Percentiles rank a stretch among this genome's conserved stretches.
Evolutionary conservation across 2,113 vertebrate species (phyloP).

Genomic region (Gambusia holbrooki): DNA sequence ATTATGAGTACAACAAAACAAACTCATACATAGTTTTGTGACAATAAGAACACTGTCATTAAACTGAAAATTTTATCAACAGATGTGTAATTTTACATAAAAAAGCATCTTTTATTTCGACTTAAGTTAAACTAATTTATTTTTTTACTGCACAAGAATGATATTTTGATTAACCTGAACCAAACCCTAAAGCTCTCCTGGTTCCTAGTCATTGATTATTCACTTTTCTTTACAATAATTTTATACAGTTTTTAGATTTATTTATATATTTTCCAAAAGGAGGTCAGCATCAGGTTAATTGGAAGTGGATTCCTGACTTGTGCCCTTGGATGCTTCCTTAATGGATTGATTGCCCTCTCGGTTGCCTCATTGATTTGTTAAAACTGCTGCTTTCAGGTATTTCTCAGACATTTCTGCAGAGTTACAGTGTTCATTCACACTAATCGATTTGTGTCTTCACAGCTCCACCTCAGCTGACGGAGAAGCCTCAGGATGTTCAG

Average conservation of each 20-base stretch:
- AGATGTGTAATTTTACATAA: slow-evolving; percentile 23
- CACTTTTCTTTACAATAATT: slow-evolving; percentile 11
- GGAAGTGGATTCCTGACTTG: slow-evolving; percentile 65
- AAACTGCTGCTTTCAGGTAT: slow-evolving; percentile 36
- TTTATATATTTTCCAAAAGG: slow-evolving; percentile 44
- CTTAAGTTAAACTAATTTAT: not conserved
- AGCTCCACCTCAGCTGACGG: slow-evolving; percentile 91
- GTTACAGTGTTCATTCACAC: slow-evolving; percentile 38
- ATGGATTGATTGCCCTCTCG: slow-evolving; percentile 66
- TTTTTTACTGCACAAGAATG: not conserved
- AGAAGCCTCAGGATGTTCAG: slow-evolving; percentile 85
- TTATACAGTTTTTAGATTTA: slow-evolving; percentile 23
- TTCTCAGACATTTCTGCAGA: slow-evolving; percentile 17
- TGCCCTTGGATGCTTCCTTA: slow-evolving; percentile 58
- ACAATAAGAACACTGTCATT: slow-evolving; percentile 32
- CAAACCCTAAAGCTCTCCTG: slow-evolving; percentile 1
- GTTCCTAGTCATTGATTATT: slow-evolving; percentile 9
- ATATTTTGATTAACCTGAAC: not conserved
- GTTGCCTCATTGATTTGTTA: slow-evolving; percentile 60
- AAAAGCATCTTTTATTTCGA: slow-evolving; percentile 1
- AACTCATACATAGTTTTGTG: slow-evolving; percentile 48
- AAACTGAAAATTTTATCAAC: slow-evolving; percentile 37
- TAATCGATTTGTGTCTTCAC: slow-evolving; percentile 34
- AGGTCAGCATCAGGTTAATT: slow-evolving; percentile 64
- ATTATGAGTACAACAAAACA: not conserved